Evolutionary conservation across 2,888 invertebrate species (phyloP).

Genomic region (Pycnomerus fuliginosus): DNA sequence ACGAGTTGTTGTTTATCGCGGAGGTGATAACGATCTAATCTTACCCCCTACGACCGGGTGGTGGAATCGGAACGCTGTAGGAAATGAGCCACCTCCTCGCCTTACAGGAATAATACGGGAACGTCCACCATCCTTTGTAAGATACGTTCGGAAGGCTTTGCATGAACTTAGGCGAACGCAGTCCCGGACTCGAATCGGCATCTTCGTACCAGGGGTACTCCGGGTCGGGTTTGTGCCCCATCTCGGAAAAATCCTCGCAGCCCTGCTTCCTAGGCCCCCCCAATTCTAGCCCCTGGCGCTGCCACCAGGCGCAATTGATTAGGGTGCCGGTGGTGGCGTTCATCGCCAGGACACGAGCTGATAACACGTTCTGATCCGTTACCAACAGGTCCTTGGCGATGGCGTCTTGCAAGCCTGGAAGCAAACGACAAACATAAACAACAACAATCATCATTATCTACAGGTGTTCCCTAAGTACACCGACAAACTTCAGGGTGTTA

Average conservation of each 20-base stretch:
- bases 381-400: constrained; percentile 71
- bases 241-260: constrained; percentile 48
- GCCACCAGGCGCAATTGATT: constrained; percentile 62
- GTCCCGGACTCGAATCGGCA: constrained; percentile 60
- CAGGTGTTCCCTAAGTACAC: neutral
- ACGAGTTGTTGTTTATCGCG: neutral
- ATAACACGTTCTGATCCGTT: constrained; percentile 59
- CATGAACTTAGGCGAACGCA: constrained; percentile 71
- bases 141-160: constrained; percentile 63
- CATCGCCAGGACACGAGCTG: constrained; percentile 62
- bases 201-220: constrained; percentile 75
- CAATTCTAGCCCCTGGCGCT: constrained; percentile 58
- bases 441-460: neutral
- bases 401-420: constrained; percentile 69
- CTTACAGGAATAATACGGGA: constrained; percentile 83
- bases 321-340: constrained; percentile 63
- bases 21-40: no score
- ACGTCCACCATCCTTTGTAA: constrained; percentile 82
- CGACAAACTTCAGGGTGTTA: no score
- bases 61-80: constrained; percentile 72
- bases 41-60: constrained; percentile 57
- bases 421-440: neutral
- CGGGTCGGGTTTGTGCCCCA: constrained; percentile 65
- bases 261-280: constrained; percentile 55
- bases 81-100: constrained; percentile 79